Percentiles rank a stretch among this genome's conserved stretches.
Evolutionary conservation across 2,113 vertebrate species (phyloP).

Genomic region (Varanus salvator): DNA sequence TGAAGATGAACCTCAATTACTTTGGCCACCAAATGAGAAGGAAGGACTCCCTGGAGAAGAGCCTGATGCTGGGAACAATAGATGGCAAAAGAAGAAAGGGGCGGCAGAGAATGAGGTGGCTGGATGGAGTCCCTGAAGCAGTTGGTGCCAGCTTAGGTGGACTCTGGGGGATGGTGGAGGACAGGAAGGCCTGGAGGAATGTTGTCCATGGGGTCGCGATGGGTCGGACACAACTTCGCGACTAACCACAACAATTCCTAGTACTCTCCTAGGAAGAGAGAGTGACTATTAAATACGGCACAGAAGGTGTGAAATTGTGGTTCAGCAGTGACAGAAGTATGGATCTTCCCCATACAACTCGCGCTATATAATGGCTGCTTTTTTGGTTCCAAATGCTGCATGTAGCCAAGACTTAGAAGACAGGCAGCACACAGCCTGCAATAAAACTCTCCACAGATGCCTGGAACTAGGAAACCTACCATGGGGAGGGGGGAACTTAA

Average conservation of each 20-base stretch:
- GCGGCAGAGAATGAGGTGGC: no score
- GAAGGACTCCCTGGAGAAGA: no score
- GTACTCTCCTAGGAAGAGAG: not conserved
- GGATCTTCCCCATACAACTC: not conserved
- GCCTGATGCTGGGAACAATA: no score
- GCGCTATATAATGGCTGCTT: not conserved
- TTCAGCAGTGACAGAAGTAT: not conserved
- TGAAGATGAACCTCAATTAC: no score
- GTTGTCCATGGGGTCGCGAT: no score
- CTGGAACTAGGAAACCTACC: not conserved
- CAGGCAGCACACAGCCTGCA: not conserved
- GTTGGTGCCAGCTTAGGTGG: no score
- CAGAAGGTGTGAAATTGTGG: not conserved
- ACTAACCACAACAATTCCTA: not conserved
- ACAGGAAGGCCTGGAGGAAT: no score
- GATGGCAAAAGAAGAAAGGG: no score
- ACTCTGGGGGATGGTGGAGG: no score
- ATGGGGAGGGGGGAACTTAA: not conserved
- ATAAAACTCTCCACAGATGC: not conserved
- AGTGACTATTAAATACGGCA: not conserved
- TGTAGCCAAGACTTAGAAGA: not conserved
- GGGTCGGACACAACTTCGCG: no score
- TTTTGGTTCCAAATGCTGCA: not conserved
- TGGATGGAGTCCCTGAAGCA: no score
- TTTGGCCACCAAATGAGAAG: no score